Evolutionary conservation across 2,888 invertebrate genomes (phyloP).

Genomic region (Agrypnus murinus): DNA sequence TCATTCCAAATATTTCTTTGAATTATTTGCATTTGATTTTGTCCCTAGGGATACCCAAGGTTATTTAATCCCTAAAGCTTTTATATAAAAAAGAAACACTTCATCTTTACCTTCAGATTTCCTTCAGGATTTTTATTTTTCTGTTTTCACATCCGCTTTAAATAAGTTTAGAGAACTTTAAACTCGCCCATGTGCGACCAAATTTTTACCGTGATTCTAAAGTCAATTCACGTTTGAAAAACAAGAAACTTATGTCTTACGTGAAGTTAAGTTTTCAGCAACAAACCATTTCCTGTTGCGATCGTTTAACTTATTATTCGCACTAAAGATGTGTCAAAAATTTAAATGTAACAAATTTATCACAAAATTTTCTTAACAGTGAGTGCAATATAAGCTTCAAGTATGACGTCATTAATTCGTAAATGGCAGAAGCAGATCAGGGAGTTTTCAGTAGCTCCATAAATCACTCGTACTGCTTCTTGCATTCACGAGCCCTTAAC

Average conservation of each 20-base stretch:
- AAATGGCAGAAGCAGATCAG: constrained; percentile 32
- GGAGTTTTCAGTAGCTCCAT: constrained; percentile 28
- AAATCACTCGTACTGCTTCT: constrained; percentile 31
- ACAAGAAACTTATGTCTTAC: background rate
- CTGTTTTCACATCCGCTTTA: constrained; percentile 1
- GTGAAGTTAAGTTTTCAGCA: background rate
- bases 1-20: no score
- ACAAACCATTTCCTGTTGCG: no score
- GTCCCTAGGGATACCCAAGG: no score
- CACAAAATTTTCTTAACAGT: constrained; percentile 11
- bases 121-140: background rate
- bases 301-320: background rate
- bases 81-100: no score
- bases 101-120: no score
- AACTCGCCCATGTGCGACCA: background rate
- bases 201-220: background rate
- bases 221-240: constrained; percentile 1
- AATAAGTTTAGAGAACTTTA: constrained; percentile 15
- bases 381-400: constrained; percentile 1
- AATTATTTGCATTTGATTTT: no score
- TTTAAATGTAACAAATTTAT: background rate
- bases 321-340: background rate
- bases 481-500: constrained; percentile 25
- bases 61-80: no score
- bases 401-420: constrained; percentile 30